Base-by-base conservation (phyloP, 2,888 invertebrate genomes). In the Plagodis dolabraria region DNA sequence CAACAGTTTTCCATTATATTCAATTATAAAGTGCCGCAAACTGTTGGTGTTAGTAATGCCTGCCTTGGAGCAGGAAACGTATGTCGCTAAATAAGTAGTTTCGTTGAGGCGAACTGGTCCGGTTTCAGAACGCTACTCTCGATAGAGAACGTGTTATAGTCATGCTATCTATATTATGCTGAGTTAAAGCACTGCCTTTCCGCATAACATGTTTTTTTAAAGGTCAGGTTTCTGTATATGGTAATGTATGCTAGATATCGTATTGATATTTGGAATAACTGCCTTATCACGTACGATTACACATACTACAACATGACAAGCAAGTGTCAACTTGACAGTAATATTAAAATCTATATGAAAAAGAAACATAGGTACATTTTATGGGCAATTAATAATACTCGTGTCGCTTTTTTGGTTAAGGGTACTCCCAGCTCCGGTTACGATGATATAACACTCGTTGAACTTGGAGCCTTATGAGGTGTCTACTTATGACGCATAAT, bases 401-500 rank as follows among this genome's bases (percentile, higher is more conserved):
- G 7, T 38, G 7, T 38, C 9, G 38, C 38, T 38, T 38, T 38
- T 22, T 22, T 22, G 22, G 22, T 60, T 57, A 59, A 65, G 59
- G 51, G 42, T 56, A 48, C 63, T 46, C 60, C 49, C 53, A 49
- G 56, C 53, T 49, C 53, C 60, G 65, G 53, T 67, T 61, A 67
- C 71, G 63, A 71, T 57, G 59, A 35, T 52, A 47, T 54, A 53
- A 55, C 40, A 57, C 57, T 43, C 9, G 63, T 63, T 77, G 74
- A 75, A 75, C 75, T 74, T 74, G 76, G 63, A 71, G 68, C 69
- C 71, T 73, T 74, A 74, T 72, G 77, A 72, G 75, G 72, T 69
- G 59, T 60, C 62, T 64, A 57, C 56, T 62, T 62, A 63, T 68
- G 68, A 68, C 60, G 71, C 71, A 67, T 65, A 70, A 61, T 70